Conservation (phyloP, 2,113 vertebrate genomes). For the Trematocara stigmaticum region DNA sequence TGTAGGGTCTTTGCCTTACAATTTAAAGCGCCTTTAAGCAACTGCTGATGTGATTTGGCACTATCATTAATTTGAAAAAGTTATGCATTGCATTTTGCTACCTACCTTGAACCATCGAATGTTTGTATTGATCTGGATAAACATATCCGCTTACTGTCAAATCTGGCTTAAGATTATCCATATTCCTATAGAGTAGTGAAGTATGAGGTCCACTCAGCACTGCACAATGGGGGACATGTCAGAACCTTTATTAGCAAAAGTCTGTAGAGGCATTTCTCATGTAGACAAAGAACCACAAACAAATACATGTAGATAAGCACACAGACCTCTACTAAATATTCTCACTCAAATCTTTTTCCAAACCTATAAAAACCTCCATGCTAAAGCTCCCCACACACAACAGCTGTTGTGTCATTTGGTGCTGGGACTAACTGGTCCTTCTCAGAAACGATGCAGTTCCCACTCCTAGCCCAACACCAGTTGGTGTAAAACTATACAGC, state of each 20-base stretch:
- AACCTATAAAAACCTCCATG: background rate
- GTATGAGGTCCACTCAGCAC: background rate
- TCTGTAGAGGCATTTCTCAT: background rate
- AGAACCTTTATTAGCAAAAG: background rate
- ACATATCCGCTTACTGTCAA: background rate
- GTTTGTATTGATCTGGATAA: background rate
- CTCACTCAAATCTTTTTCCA: background rate
- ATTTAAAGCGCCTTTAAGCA: background rate
- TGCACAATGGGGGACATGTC: background rate
- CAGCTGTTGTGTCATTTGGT: background rate
- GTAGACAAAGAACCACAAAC: background rate
- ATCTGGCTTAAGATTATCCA: background rate
- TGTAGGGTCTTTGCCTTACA: background rate
- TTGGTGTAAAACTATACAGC: background rate
- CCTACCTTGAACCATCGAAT: background rate
- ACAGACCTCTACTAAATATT: background rate
- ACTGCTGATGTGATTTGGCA: background rate
- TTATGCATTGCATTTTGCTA: background rate
- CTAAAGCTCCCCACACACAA: background rate
- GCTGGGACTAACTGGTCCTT: background rate
- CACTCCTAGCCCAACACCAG: background rate
- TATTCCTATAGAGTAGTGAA: background rate
- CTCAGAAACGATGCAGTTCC: background rate
- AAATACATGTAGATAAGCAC: background rate
- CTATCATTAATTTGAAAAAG: background rate